Evolutionary conservation across 2,113 vertebrate species (phyloP), one percentile per base, ranked within the genome.

Genomic region (Lamprologus callipterus): DNA sequence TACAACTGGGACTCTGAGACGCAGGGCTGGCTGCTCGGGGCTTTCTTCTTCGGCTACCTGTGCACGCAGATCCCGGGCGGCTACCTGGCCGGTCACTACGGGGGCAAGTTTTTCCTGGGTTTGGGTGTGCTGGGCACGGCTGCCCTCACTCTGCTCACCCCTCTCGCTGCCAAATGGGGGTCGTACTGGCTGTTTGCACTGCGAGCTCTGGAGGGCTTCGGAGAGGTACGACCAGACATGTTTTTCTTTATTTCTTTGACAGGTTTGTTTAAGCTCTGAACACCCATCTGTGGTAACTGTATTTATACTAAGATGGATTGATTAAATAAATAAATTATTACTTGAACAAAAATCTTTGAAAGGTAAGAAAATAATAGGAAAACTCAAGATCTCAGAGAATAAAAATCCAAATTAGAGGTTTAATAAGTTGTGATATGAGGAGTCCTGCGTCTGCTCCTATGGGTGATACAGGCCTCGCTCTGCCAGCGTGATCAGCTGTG

Each of bases 1-100:
- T 96, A 96, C 82, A 10, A 23, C 13, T 97, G 96, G 96, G 91
- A 94, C 53, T 42, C 95, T 1, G 79, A 95, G 85, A 95, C 92
- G 2, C 97, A 97, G 93, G 97, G 97, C 49, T 90, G 96, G 92
- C 96, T 98, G 85, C 95, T 97, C 21, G 96, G 97, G 14, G 97
- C 97, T 19, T 97, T 98, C 93, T 97, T 96, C 91, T 97, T 97
- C 10, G 97, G 97, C 9, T 97, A 98, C 86, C 91, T 98, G 81
- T 87, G 93, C 86, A 98, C 97, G 2, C 96, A 98, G 93, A 96
- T 98, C 75, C 97, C 96, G 0, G 97, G 97, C 2, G 97, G 97
- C 1, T 98, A 98, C 87, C 93, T 98, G 86, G 92, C 97, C 0
- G 97, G 96, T 16, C 96, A 94, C 75, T 95, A 96, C 5, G 97